Evolutionary conservation across 2,113 vertebrate genomes (phyloP), one percentile per base, ranked within the genome.

Genomic region (Etia nguti): DNA sequence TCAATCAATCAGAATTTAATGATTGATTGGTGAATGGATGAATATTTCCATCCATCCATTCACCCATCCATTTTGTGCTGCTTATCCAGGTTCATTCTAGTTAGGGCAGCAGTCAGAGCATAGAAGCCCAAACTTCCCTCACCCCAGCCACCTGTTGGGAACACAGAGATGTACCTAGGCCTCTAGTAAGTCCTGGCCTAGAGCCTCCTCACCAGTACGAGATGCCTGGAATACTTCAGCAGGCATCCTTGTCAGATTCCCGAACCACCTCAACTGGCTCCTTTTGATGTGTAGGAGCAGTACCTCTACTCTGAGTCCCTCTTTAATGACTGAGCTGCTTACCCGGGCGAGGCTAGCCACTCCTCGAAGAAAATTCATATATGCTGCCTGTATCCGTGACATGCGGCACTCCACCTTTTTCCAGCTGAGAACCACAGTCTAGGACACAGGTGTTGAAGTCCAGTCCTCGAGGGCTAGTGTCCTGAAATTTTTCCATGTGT

Each of bases 161-260:
- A 62, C 10, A 62, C 59, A 62, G 59, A 11, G 3, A 36, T 36
- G 3, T 62, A 36, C 1, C 3, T 0, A 62, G 36, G 31, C 3
- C 59, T 62, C 59, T 60, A 20, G 2, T 1, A 62, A 62, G 29
- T 34, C 59, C 59, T 36, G 59, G 0, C 0, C 57, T 20, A 0
- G 16, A 62, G 20, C 59, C 29, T 34, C 3, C 59, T 62, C 59
- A 20, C 29, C 59, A 20, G 9, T 4, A 1, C 6, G 1, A 34
- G 59, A 62, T 11, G 16, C 1, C 9, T 3, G 0, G 59, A 11
- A 60, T 20, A 34, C 29, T 60, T 60, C 26, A 18, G 26, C 26
- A 31, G 56, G 26, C 26, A 59, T 60, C 26, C 0, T 31, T 0
- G 26, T 60, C 9, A 60, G 57, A 60, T 60, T 18, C 29, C 57